Evolutionary conservation across 2,113 vertebrate species (phyloP).

Genomic region (Periophthalmodon schlosseri): DNA sequence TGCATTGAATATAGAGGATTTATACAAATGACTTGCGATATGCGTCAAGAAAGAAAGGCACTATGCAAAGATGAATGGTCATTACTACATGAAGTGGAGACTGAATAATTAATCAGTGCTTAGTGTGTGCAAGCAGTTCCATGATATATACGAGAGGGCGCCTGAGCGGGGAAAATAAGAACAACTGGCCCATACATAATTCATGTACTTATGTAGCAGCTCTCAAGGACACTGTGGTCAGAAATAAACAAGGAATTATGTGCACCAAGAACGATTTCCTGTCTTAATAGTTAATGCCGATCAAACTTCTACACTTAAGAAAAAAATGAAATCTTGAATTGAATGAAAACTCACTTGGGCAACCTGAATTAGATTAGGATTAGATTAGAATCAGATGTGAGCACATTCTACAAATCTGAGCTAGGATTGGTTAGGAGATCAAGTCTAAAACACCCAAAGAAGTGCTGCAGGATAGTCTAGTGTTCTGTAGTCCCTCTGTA

Average conservation of each 20-base stretch:
- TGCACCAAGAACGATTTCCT: background rate
- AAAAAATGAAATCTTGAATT: background rate
- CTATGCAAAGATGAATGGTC: slow-evolving; percentile 30
- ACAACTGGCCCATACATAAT: slow-evolving; percentile 38
- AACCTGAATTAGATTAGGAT: no score
- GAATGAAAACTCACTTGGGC: no score
- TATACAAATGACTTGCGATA: slow-evolving; percentile 23
- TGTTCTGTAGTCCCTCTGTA: no score
- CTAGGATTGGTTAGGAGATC: background rate
- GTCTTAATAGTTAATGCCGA: background rate
- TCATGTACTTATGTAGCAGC: slow-evolving; percentile 15
- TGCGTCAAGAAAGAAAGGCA: slow-evolving; percentile 9
- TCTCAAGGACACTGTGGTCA: slow-evolving; percentile 7
- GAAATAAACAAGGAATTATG: slow-evolving; percentile 8
- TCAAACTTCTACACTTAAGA: background rate
- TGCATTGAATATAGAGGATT: slow-evolving; percentile 6
- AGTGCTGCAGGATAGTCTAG: background rate
- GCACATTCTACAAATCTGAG: no score
- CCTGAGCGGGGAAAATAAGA: slow-evolving; percentile 22
- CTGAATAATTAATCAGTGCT: slow-evolving; percentile 30
- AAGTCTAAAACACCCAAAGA: background rate
- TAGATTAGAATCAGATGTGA: no score
- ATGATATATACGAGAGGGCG: slow-evolving; percentile 11
- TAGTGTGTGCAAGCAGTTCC: slow-evolving; percentile 11
- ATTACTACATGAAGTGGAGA: slow-evolving; percentile 11